Base-by-base conservation (phyloP, 2,113 vertebrate species). In the Varanus salvator region DNA sequence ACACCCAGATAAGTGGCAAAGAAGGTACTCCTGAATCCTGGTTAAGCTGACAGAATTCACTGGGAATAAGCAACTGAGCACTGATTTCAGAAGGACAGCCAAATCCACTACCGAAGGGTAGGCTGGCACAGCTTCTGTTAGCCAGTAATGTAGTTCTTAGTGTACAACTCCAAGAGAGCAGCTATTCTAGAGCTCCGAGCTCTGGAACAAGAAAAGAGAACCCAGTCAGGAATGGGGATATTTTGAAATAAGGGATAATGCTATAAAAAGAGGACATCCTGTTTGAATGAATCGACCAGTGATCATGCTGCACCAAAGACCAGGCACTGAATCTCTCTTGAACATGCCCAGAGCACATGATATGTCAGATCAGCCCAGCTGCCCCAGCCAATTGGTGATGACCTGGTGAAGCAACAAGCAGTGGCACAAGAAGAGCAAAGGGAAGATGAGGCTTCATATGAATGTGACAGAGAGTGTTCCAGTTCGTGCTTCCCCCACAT, bases 1-100 rank as follows among this genome's bases (percentile, higher is more conserved):
- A 9, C 21, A 23, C 38, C 84, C 84, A 86, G 71, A 86, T 57
- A 74, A 57, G 52, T 86, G 69, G 23, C 84, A n/a, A 72, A 86
- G 31, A 72, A 86, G 27, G 71, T 86, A 75, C 75, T 76, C 52
- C 52, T 74, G 52, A 31, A 38, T 34, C 31, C 60, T 74, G 69
- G 27, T 85, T 85, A 57, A 85, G 48, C 48, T 68, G 19, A 52
- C 4, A n/a, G 48, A 85, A 50, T 85, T 85, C 69, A 74, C 25
- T 54, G 48, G 50, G n/a, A 74, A 19, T 74, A 50, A 71, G 44
- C 12, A 9, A 38, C 60, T 9, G 17, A 15, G 15, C 52, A 57
- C 8, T 34, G 69, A 74, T 9, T 85, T 8, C 31, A 74, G 69
- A 8, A 34, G 29, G 54, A 19, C 48, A 54, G 69, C 69, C 50